phyloP scores from a whole-genome alignment of 1,140 invertebrate species.

The Drosophila baimaii region DNA sequence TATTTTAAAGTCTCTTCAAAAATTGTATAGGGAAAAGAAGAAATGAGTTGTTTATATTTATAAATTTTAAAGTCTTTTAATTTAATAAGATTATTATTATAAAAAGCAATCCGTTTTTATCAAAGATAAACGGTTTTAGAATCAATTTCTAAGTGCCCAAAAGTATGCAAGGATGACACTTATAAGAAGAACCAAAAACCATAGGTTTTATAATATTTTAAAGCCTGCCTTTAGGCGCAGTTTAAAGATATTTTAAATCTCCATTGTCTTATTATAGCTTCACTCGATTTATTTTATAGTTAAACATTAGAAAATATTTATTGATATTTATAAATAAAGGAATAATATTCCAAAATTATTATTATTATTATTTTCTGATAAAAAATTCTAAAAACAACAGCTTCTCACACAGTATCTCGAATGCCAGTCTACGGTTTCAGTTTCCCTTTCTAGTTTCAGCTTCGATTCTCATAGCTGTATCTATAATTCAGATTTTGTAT shows the following conservation, averaged over 20 bases:
- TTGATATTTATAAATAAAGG: no score
- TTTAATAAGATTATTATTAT: no score
- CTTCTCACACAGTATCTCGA: not conserved
- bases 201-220: not conserved
- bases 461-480: conserved; percentile 18
- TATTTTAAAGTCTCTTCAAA: no score
- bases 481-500: not conserved
- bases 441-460: conserved; percentile 47
- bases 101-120: no score
- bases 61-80: no score
- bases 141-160: not conserved
- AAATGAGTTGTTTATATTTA: no score
- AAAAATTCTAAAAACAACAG: not conserved
- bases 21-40: no score
- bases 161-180: not conserved
- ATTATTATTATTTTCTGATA: not conserved
- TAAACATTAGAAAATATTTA: not conserved
- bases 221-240: not conserved
- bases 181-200: not conserved
- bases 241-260: not conserved
- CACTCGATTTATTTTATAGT: not conserved
- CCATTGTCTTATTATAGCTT: not conserved
- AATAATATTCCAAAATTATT: not conserved
- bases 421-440: conserved; percentile 2
- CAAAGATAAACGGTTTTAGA: no score